These are phyloP conservation scores for Corythornis cristatus DNA, from an alignment of 2,113 vertebrate genomes.

Conservation along the genomic window DNA sequence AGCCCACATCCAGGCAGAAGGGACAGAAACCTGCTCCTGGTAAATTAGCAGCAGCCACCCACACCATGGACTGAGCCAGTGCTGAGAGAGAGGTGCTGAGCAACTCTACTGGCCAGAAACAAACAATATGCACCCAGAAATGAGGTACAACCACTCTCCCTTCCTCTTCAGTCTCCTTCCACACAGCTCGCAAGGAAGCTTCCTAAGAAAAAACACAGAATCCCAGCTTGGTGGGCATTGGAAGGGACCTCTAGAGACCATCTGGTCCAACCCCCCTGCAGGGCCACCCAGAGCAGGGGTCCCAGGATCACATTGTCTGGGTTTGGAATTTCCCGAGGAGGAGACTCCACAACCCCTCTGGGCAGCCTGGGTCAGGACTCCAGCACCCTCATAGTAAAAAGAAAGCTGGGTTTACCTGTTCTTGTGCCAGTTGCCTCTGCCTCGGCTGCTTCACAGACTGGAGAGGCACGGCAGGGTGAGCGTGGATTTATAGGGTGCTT, in stretches of 20 bases:
- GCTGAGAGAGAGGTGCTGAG: fast-evolving
- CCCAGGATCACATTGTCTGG: too few relatives aligned
- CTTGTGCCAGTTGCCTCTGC: fast-evolving
- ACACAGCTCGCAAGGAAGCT: not conserved
- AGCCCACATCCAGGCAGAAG: not conserved
- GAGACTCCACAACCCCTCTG: too few relatives aligned
- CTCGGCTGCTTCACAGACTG: not conserved
- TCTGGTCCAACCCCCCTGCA: too few relatives aligned
- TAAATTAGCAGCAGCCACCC: not conserved
- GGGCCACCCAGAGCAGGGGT: too few relatives aligned
- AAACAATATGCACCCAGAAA: not conserved
- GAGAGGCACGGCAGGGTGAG: fast-evolving
- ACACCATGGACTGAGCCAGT: fast-evolving
- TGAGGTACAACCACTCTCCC: not conserved
- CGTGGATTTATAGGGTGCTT: not conserved
- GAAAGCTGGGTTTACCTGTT: not conserved
- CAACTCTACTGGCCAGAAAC: not conserved
- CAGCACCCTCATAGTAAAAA: too few relatives aligned
- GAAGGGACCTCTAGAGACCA: too few relatives aligned
- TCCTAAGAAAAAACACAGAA: not conserved
- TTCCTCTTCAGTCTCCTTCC: not conserved
- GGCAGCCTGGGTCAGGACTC: too few relatives aligned
- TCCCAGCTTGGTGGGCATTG: not conserved
- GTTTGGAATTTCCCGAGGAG: too few relatives aligned
- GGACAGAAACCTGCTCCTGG: not conserved